phyloP scores from a whole-genome alignment of 2,113 vertebrate genomes.

The Paracanthobrama guichenoti region DNA sequence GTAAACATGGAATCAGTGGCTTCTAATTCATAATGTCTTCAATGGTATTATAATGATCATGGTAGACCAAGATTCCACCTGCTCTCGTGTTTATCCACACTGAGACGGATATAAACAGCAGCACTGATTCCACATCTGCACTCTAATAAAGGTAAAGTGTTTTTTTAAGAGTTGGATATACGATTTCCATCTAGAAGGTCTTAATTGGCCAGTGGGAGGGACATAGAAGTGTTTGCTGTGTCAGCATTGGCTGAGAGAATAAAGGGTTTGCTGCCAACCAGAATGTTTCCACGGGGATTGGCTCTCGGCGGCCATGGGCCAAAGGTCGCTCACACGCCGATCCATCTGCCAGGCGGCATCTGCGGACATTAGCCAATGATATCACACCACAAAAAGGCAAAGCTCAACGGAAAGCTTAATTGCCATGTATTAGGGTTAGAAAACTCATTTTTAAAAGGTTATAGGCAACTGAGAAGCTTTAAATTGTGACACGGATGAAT shows the following conservation, averaged over 20 bases:
- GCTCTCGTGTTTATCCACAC: neutral
- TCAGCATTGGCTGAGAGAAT: slow-evolving; percentile 44
- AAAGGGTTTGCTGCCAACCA: slow-evolving; percentile 78
- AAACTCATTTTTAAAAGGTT: neutral
- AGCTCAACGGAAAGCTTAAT: slow-evolving; percentile 14
- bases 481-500: neutral
- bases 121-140: slow-evolving; percentile 20
- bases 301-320: slow-evolving; percentile 83
- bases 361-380: slow-evolving; percentile 74
- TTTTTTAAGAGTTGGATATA: slow-evolving; percentile 25
- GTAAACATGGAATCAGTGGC: neutral
- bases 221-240: slow-evolving; percentile 24
- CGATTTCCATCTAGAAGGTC: neutral
- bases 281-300: slow-evolving; percentile 90
- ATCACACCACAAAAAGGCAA: slow-evolving; percentile 48
- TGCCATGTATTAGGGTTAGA: neutral
- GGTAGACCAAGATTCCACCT: neutral
- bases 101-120: neutral
- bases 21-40: neutral
- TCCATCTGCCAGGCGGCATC: slow-evolving; percentile 96
- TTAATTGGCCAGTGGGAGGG: neutral
- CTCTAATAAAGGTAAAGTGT: neutral
- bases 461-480: neutral
- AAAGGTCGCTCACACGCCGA: slow-evolving; percentile 88
- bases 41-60: neutral